Evolutionary conservation across 2,888 invertebrate species (phyloP).

Genomic region (Drosophila anomelani): DNA sequence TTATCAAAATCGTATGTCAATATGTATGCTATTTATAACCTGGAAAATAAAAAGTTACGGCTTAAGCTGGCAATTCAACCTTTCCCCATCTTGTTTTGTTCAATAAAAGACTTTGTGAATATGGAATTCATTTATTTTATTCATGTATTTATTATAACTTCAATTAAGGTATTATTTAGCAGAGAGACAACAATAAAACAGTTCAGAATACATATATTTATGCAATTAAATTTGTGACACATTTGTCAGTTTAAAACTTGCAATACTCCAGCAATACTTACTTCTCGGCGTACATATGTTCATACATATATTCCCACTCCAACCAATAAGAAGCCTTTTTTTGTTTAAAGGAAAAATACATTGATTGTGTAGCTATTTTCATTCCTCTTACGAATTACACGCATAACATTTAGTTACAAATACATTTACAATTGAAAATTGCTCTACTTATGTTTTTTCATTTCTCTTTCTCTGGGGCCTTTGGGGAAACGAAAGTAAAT

Average conservation of each 20-base stretch:
- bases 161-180: neutral
- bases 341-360: constrained; percentile 79
- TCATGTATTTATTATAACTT: neutral
- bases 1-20: too few relatives aligned
- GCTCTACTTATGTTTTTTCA: constrained; percentile 61
- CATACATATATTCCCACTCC: neutral
- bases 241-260: too few relatives aligned
- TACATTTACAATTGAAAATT: constrained; percentile 80
- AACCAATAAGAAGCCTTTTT: constrained; percentile 23
- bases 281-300: too few relatives aligned
- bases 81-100: neutral
- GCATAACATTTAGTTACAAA: constrained; percentile 80
- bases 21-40: neutral
- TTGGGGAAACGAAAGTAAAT: constrained; percentile 51
- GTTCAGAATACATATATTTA: too few relatives aligned
- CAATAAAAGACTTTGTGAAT: neutral
- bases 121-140: neutral
- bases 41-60: neutral
- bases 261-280: too few relatives aligned
- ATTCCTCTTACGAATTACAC: constrained; percentile 75
- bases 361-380: constrained; percentile 77
- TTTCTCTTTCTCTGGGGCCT: neutral
- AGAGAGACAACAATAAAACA: too few relatives aligned
- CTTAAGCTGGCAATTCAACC: neutral
- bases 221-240: too few relatives aligned